Percentiles rank a stretch among this genome's conserved stretches.
Evolutionary conservation across 2,113 vertebrate genomes (phyloP).

Genomic region (Bubo bubo): DNA sequence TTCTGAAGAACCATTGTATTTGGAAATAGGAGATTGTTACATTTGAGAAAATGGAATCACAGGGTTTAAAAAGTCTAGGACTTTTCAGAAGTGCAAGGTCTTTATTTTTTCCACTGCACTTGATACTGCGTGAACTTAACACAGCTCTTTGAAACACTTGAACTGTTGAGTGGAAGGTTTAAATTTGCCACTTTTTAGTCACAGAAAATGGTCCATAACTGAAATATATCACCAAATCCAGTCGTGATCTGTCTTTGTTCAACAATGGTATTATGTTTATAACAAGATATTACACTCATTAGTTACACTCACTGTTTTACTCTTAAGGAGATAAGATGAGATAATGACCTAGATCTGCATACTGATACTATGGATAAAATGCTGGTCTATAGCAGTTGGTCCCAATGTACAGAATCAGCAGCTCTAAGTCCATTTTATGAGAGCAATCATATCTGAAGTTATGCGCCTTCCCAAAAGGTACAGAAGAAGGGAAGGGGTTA

Average conservation of each 20-base stretch:
- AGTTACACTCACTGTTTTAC: not conserved
- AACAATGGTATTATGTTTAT: not conserved
- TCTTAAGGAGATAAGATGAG: not conserved
- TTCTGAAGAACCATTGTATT: not conserved
- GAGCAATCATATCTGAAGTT: not conserved
- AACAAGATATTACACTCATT: not conserved
- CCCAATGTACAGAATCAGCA: not conserved
- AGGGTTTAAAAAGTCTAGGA: not conserved
- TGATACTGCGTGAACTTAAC: not conserved
- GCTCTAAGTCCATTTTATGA: not conserved
- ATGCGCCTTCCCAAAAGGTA: not conserved
- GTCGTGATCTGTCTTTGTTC: not conserved
- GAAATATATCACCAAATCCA: not conserved
- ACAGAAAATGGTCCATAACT: not conserved
- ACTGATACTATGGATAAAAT: not conserved
- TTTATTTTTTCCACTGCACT: not conserved
- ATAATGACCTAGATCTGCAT: not conserved
- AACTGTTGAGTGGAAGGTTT: not conserved
- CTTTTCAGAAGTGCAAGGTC: not conserved
- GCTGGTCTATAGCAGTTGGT: not conserved
- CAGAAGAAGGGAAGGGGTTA: not conserved
- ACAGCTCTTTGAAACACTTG: not conserved
- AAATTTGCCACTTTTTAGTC: not conserved
- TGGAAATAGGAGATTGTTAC: not conserved
- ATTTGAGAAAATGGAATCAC: not conserved